Percentiles rank a stretch among this genome's conserved stretches.
Evolutionary conservation across 2,888 invertebrate species (phyloP).

Genomic region (Epiblema foenella): DNA sequence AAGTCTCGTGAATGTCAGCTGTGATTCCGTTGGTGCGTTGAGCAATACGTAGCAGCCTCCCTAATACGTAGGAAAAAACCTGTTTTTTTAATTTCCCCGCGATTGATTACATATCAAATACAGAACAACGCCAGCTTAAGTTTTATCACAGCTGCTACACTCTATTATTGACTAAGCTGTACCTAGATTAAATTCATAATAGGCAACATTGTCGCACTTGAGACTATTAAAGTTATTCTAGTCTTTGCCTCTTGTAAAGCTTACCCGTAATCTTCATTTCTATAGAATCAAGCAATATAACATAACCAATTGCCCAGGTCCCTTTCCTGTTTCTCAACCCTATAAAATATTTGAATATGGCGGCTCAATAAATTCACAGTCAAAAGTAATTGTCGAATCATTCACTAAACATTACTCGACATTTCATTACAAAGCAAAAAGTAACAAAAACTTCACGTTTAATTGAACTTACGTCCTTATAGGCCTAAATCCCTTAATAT

Average conservation of each 20-base stretch:
- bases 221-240: not conserved
- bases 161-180: not conserved
- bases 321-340: not conserved
- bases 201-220: no score
- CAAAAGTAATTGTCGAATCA: slow-evolving; percentile 76
- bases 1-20: no score
- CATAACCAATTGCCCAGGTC: not conserved
- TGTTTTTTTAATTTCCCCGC: no score
- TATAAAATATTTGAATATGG: slow-evolving; percentile 51
- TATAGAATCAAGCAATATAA: not conserved
- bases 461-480: not conserved
- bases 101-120: no score
- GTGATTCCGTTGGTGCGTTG: no score
- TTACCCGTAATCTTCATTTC: not conserved
- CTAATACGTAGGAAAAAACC: no score
- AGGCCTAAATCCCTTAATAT: slow-evolving; percentile 48
- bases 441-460: not conserved
- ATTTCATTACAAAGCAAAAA: slow-evolving; percentile 9
- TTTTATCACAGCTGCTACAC: not conserved
- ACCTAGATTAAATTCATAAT: no score
- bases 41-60: no score
- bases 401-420: slow-evolving; percentile 61
- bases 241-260: not conserved
- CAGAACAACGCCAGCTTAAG: not conserved
- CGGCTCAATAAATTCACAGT: slow-evolving; percentile 70